Base-by-base conservation (phyloP, 1,140 invertebrate species). In the Saccostrea glomerata region DNA sequence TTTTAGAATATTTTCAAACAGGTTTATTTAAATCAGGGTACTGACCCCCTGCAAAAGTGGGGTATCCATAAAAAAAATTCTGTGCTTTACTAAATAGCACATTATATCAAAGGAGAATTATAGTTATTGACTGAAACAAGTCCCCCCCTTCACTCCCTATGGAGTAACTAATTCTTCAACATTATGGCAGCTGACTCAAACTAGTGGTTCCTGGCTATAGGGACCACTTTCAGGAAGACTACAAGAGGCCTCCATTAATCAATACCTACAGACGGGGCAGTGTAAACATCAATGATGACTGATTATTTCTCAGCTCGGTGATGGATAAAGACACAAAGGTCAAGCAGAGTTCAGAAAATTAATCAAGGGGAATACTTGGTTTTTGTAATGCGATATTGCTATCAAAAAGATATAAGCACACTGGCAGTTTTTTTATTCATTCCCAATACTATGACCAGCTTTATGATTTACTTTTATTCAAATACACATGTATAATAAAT, bases 271-370 rank as follows among this genome's bases (percentile, higher is more conserved):
- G 12, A 77, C 25, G 36, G 25, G 70, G 70, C 70, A 77, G 70
- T 30, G 70, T 30, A 77, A 77, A 77, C 25, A 77, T 77, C 25
- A 30, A 77, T 77, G 25, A 77, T 77, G 70, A 77, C 23, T 77
- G 70, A 77, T 77, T 25, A 77, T 30, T 77, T 77, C 70, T 77
- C 70, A 36, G 23, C 23, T 17, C 70, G 15, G 30, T 20, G 70
- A 11, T 7, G 20, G 70, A 17, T 36, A 13, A 36, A 30, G 70
- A 77, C 13, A 30, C 70, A 77, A 77, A 25, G 70, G 23, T 77
- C 70, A 77, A 2, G 25, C 70, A 77, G 25, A 77, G 70, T 77
- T 77, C 70, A 77, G 30, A 30, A 36, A 77, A 77, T 77, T 77
- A 77, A 77, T 77, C 25, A 15, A 40, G 70, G 17, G 70, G 11